Evolutionary conservation across 1,140 invertebrate genomes (phyloP).

Genomic region (Palaemon carinicauda): DNA sequence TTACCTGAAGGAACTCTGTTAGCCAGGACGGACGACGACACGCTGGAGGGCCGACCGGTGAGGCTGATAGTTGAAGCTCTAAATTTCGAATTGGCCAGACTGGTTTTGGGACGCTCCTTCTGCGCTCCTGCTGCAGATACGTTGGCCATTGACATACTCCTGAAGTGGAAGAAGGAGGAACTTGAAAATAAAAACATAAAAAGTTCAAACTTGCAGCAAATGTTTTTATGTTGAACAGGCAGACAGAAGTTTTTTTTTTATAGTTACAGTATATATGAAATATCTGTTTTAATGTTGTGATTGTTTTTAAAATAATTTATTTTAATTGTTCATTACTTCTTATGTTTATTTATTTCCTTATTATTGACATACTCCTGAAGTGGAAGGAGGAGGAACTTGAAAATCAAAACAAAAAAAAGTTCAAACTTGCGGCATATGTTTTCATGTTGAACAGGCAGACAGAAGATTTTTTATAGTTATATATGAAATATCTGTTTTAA

Average conservation of each 20-base stretch:
- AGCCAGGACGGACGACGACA: not conserved
- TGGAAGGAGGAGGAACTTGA: too few relatives aligned
- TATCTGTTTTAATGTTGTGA: not conserved
- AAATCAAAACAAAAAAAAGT: too few relatives aligned
- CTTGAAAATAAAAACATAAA: too few relatives aligned
- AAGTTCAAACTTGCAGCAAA: too few relatives aligned
- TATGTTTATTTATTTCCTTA: too few relatives aligned
- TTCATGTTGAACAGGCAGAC: too few relatives aligned
- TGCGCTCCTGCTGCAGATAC: not conserved
- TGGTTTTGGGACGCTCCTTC: not conserved
- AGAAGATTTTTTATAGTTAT: too few relatives aligned
- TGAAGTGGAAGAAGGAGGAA: not conserved
- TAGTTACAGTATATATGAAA: too few relatives aligned
- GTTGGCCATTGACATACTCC: slow-evolving; percentile 45
- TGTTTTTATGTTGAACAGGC: not conserved
- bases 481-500: too few relatives aligned
- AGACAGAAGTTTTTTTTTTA: too few relatives aligned
- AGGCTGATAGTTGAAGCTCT: slow-evolving; percentile 39
- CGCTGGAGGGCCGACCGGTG: slow-evolving; percentile 43
- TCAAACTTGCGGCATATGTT: too few relatives aligned
- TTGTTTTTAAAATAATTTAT: not conserved
- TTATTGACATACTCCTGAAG: too few relatives aligned
- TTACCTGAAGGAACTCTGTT: not conserved
- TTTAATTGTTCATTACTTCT: not conserved
- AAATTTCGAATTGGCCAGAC: slow-evolving; percentile 4